These are phyloP conservation scores for Acanthosepion esculentum DNA, from an alignment of 2,888 invertebrate genomes.

Conservation along the genomic window DNA sequence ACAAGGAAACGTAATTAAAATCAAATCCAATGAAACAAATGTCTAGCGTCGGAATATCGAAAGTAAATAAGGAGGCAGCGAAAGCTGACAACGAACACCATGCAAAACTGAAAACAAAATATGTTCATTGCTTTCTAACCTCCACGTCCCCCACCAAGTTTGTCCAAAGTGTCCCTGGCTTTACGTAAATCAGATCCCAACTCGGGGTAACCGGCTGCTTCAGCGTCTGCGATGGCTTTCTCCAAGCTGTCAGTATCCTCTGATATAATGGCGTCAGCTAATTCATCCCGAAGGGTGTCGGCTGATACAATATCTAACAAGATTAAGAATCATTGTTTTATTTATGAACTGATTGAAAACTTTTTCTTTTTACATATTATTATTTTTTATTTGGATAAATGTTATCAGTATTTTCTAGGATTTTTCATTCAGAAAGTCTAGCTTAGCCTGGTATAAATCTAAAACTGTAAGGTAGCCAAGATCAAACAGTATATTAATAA, in stretches of 20 bases:
- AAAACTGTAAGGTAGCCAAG: too few species aligned
- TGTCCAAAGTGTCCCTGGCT: not conserved
- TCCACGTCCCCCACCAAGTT: not conserved
- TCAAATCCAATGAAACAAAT: too few species aligned
- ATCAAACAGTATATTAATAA: too few species aligned
- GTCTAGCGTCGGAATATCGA: too few species aligned
- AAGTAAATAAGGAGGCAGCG: not conserved
- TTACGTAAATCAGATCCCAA: not conserved
- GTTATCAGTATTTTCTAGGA: not conserved
- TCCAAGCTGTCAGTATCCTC: not conserved
- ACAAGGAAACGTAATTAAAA: too few species aligned
- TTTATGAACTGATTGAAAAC: not conserved
- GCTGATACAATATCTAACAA: not conserved
- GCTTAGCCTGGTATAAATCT: not conserved
- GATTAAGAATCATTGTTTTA: not conserved
- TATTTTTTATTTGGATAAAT: not conserved
- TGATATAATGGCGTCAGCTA: not conserved
- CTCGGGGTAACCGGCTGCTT: not conserved
- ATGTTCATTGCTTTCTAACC: not conserved
- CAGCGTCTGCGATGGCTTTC: not conserved
- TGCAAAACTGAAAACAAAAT: not conserved
- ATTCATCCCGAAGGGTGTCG: not conserved
- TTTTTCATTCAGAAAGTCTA: not conserved
- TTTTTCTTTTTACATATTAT: too few species aligned
- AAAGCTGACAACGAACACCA: not conserved